Evolutionary conservation across 2,888 invertebrate species (phyloP).

Genomic region (Clistopyga incitator): DNA sequence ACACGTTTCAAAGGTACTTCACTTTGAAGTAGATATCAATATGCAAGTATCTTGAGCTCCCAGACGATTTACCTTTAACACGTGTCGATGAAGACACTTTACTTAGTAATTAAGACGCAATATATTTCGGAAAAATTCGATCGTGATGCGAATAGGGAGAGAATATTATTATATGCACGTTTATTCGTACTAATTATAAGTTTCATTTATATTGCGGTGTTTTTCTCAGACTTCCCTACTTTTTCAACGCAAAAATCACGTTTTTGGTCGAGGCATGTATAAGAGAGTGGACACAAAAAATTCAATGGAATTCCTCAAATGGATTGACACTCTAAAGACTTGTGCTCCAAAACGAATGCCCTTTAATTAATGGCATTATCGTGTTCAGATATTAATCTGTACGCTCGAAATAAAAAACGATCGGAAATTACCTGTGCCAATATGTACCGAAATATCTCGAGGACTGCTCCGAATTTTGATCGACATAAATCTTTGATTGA

Average conservation of each 20-base stretch:
- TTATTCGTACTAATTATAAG: neutral
- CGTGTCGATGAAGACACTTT: neutral
- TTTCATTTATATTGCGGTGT: constrained; percentile 13
- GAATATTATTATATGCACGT: neutral
- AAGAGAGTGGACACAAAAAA: neutral
- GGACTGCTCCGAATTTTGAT: neutral
- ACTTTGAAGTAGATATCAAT: neutral
- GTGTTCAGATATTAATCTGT: neutral
- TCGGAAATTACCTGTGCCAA: neutral
- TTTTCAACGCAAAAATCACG: neutral
- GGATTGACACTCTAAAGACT: neutral
- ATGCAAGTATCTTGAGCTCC: neutral
- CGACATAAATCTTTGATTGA: neutral
- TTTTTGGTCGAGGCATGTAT: neutral
- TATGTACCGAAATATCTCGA: neutral
- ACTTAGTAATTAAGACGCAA: neutral
- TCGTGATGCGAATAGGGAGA: neutral
- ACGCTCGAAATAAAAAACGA: neutral
- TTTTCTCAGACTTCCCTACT: neutral
- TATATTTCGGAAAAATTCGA: too few species aligned
- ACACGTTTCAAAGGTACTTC: neutral
- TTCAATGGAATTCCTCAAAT: neutral
- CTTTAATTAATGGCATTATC: neutral
- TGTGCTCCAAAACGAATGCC: neutral
- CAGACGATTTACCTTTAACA: neutral